Percentiles rank a stretch among this genome's conserved stretches.
phyloP scores from a whole-genome alignment of 2,888 invertebrate genomes.

The Chirona hameri region DNA sequence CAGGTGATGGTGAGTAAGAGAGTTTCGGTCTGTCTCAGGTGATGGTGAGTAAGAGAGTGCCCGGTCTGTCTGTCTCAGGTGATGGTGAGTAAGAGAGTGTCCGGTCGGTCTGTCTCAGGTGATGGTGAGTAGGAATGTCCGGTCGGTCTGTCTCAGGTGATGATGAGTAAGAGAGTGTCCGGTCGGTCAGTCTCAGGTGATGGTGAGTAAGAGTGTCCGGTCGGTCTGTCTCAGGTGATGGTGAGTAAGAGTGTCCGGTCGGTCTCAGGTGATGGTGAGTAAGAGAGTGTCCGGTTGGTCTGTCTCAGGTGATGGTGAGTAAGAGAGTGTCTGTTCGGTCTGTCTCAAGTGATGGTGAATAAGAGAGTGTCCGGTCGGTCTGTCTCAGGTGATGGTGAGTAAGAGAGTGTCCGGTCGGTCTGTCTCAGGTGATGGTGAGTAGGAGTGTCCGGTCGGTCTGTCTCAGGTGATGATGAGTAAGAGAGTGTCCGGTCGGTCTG shows the following conservation, averaged over 20 bases:
- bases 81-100: conserved; percentile 57
- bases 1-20: conserved; percentile 57
- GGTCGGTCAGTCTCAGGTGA: conserved; percentile 41
- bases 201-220: conserved; percentile 73
- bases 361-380: background rate
- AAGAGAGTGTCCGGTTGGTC: background rate
- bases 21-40: conserved; percentile 40
- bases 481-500: background rate
- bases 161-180: conserved; percentile 57
- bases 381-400: conserved; percentile 55
- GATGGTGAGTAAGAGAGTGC: conserved; percentile 57
- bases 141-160: conserved; percentile 41
- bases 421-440: conserved; percentile 55
- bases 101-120: conserved; percentile 40
- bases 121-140: conserved; percentile 56
- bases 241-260: conserved; percentile 81
- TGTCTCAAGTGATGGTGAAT: conserved; percentile 52
- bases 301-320: conserved; percentile 55
- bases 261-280: no score
- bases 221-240: conserved; percentile 43
- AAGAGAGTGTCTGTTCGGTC: background rate
- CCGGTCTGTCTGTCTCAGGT: conserved; percentile 40
- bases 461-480: conserved; percentile 56
- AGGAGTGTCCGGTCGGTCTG: background rate
- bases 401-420: background rate